phyloP scores from a whole-genome alignment of 2,888 invertebrate species.

The Platycheirus rosarum region DNA sequence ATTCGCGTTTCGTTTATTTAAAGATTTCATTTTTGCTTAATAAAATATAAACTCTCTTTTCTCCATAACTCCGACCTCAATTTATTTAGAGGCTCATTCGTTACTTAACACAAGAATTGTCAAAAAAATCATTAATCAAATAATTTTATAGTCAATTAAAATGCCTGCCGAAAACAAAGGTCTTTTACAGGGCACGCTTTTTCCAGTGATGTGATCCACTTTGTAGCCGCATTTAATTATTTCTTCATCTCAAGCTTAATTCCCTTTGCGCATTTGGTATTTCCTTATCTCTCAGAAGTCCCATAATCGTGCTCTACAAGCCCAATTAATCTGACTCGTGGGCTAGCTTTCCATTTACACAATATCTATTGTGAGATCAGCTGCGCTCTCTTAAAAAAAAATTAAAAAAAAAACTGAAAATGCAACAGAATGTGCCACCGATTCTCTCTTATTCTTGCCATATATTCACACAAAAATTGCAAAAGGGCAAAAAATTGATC shows the following conservation, averaged over 20 bases:
- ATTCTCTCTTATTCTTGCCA: slow-evolving; percentile 36
- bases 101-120: too few relatives aligned
- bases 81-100: too few relatives aligned
- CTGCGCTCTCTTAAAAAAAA: slow-evolving; percentile 26
- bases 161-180: too few relatives aligned
- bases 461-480: slow-evolving; percentile 72
- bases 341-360: slow-evolving; percentile 45
- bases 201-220: not conserved
- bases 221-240: slow-evolving; percentile 25
- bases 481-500: slow-evolving; percentile 74
- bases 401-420: not conserved
- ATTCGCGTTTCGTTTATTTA: too few relatives aligned
- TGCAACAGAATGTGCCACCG: slow-evolving; percentile 70
- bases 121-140: too few relatives aligned
- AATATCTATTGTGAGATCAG: slow-evolving; percentile 56
- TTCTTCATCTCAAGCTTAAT: slow-evolving; percentile 4
- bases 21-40: too few relatives aligned
- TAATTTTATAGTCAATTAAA: too few relatives aligned
- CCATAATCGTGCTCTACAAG: slow-evolving; percentile 64
- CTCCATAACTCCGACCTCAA: too few relatives aligned
- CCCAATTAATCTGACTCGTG: slow-evolving; percentile 61
- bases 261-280: not conserved
- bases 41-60: too few relatives aligned
- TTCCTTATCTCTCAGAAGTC: slow-evolving; percentile 37
- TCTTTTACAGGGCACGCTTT: too few relatives aligned